phyloP scores from a whole-genome alignment of 2,113 vertebrate genomes.

The Muntiacus reevesi region DNA sequence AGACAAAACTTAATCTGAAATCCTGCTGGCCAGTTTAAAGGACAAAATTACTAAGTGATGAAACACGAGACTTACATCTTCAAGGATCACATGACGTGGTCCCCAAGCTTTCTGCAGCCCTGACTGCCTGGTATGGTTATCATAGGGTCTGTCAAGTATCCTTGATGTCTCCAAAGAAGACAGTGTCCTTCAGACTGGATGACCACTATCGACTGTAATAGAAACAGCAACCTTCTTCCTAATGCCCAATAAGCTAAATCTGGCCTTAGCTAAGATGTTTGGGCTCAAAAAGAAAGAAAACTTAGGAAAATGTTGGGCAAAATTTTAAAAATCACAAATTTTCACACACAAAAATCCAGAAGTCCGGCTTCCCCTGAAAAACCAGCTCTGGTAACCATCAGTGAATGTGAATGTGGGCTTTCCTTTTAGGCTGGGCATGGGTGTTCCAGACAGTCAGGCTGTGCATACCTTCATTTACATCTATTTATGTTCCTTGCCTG shows the following conservation, averaged over 20 bases:
- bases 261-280: not conserved
- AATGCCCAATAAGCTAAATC: not conserved
- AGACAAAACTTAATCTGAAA: not conserved
- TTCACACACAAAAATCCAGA: not conserved
- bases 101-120: not conserved
- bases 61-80: not conserved
- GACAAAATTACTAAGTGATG: not conserved
- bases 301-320: not conserved
- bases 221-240: not conserved
- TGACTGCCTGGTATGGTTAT: rapidly evolving
- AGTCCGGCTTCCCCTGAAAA: not conserved
- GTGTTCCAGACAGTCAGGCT: not conserved
- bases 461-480: rapidly evolving
- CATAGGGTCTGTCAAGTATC: no score
- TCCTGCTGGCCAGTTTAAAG: not conserved
- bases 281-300: not conserved
- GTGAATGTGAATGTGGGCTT: no score
- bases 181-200: rapidly evolving
- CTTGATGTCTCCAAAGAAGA: not conserved
- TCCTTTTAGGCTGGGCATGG: not conserved
- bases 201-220: not conserved
- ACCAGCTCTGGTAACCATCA: not conserved
- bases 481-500: not conserved
- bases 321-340: not conserved
- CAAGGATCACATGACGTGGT: rapidly evolving